A percentile compares a stretch with the other conserved stretches of the same genome.
Conservation (phyloP, 2,888 invertebrate species). For the Odontocerum albicorne region DNA sequence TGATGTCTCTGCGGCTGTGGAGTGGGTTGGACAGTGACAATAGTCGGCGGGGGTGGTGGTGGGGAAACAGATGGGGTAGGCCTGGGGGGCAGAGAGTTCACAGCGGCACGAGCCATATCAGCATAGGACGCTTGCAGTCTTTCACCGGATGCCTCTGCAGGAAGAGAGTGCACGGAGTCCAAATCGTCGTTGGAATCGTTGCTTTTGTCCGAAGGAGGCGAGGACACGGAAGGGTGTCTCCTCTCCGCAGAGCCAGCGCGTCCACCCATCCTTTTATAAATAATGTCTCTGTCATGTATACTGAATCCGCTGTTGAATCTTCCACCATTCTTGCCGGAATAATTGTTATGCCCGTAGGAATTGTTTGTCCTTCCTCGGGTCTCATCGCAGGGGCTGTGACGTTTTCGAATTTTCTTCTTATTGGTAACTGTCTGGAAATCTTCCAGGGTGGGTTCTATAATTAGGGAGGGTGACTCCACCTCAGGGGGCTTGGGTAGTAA, state of each 20-base stretch:
- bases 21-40: slow-evolving; percentile 24
- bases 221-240: slow-evolving; percentile 71
- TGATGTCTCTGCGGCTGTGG: slow-evolving; percentile 38
- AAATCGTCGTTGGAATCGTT: slow-evolving; percentile 78
- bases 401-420: slow-evolving; percentile 77
- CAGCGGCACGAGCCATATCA: slow-evolving; percentile 71
- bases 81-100: slow-evolving; percentile 34
- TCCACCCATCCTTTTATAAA: slow-evolving; percentile 37
- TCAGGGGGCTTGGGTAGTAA: slow-evolving; percentile 38
- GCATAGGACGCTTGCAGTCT: slow-evolving; percentile 73
- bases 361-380: slow-evolving; percentile 39
- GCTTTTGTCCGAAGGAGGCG: slow-evolving; percentile 82
- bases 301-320: slow-evolving; percentile 22
- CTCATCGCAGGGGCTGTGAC: slow-evolving; percentile 56
- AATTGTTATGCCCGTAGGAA: slow-evolving; percentile 38
- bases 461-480: slow-evolving; percentile 51
- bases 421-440: slow-evolving; percentile 85
- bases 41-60: slow-evolving; percentile 9
- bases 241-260: slow-evolving; percentile 42
- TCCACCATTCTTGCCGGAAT: slow-evolving; percentile 25
- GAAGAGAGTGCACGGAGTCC: slow-evolving; percentile 84
- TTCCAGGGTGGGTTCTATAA: slow-evolving; percentile 60
- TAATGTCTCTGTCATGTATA: slow-evolving; percentile 29
- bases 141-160: slow-evolving; percentile 55
- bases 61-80: slow-evolving; percentile 17